A percentile compares a stretch with the other conserved stretches of the same genome.
Conservation (phyloP, 1,140 invertebrate species). For the Formica selysi region DNA sequence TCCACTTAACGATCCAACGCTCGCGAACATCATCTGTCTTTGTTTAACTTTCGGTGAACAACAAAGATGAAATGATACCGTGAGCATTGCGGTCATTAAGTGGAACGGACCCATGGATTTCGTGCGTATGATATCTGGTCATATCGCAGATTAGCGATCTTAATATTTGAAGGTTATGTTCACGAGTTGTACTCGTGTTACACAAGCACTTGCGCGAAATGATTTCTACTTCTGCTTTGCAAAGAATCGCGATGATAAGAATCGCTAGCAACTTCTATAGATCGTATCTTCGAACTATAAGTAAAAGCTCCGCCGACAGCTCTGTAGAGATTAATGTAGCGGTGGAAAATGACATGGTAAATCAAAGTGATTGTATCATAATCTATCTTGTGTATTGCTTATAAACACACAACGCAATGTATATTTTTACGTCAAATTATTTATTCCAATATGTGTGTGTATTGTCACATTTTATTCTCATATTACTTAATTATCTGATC, state of each 20-base stretch:
- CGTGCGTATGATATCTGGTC: no score
- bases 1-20: no score
- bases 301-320: neutral
- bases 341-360: conserved; percentile 39
- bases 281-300: conserved; percentile 7
- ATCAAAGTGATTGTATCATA: neutral
- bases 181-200: neutral
- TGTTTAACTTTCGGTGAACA: no score
- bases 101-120: no score
- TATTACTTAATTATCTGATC: neutral
- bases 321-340: neutral
- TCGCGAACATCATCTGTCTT: no score
- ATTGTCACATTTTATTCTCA: neutral
- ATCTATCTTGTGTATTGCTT: neutral
- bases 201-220: neutral
- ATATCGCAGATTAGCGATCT: no score
- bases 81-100: no score
- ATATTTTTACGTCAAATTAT: neutral
- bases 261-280: neutral
- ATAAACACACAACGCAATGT: neutral
- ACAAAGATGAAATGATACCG: no score
- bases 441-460: neutral
- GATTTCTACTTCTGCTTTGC: neutral
- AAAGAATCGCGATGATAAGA: neutral
- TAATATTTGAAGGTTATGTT: conserved; percentile 2